These are phyloP conservation scores for Glyphotaelius pellucidus DNA, from an alignment of 2,888 invertebrate genomes.

Conservation along the genomic window DNA sequence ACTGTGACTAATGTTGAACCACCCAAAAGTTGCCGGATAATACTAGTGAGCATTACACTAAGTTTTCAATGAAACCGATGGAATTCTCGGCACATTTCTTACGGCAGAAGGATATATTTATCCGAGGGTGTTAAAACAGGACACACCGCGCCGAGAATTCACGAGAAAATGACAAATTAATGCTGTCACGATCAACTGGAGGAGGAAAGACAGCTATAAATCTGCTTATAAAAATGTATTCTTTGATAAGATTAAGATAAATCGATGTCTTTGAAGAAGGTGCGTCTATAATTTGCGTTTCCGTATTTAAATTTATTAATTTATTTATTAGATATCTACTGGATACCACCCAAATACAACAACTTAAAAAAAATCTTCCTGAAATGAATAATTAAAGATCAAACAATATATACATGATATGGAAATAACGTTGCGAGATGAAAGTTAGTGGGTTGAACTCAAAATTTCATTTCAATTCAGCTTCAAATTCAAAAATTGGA, in stretches of 20 bases:
- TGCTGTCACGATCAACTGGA: slow-evolving; percentile 35
- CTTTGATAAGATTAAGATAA: slow-evolving; percentile 35
- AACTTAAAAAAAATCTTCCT: too few relatives aligned
- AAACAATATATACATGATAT: too few relatives aligned
- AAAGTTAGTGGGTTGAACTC: neutral
- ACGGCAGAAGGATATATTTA: slow-evolving; percentile 21
- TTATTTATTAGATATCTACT: neutral
- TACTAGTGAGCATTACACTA: slow-evolving; percentile 4
- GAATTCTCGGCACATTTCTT: slow-evolving; percentile 23
- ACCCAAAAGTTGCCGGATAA: slow-evolving; percentile 14
- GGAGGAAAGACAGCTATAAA: slow-evolving; percentile 26
- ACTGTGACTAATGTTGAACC: slow-evolving; percentile 1
- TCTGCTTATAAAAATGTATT: slow-evolving; percentile 30
- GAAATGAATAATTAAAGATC: too few relatives aligned
- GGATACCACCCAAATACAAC: neutral
- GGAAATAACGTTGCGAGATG: neutral
- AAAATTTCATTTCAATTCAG: too few relatives aligned
- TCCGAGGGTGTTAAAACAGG: slow-evolving; percentile 23
- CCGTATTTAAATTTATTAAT: neutral
- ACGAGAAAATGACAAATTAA: slow-evolving; percentile 29
- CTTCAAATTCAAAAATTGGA: neutral
- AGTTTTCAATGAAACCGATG: slow-evolving; percentile 6
- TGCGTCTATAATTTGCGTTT: neutral
- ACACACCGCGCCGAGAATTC: neutral
- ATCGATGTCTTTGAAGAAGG: slow-evolving; percentile 16